Conservation (phyloP, 1,140 invertebrate species). For the Orius insidiosus region DNA sequence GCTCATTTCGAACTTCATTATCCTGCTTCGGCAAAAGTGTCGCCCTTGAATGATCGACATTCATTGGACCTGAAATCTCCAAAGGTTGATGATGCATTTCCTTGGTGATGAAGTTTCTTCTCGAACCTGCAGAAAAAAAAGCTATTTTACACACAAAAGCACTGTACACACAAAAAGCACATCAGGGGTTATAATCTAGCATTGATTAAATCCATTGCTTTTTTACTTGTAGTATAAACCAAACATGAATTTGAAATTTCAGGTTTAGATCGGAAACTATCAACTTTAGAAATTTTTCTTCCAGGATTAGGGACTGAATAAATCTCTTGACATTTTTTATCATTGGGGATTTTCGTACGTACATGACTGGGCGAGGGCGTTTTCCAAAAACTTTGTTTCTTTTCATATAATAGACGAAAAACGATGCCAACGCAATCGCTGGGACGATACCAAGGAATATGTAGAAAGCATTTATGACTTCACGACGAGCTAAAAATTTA, state of each 20-base stretch:
- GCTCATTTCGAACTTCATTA: constrained; percentile 34
- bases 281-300: constrained; percentile 3
- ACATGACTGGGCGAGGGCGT: constrained; percentile 19
- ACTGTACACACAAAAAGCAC: constrained; percentile 6
- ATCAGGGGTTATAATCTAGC: not conserved
- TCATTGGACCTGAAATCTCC: constrained; percentile 18
- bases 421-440: constrained; percentile 37
- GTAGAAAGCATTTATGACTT: constrained; percentile 54
- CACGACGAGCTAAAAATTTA: constrained; percentile 44
- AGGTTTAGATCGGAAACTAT: constrained; percentile 25
- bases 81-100: constrained; percentile 5
- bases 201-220: constrained; percentile 16
- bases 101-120: constrained; percentile 12
- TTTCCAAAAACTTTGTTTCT: constrained; percentile 16
- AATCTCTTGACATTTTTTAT: no score
- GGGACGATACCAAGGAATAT: constrained; percentile 72
- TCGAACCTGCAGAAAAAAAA: constrained; percentile 14
- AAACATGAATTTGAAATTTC: constrained; percentile 26
- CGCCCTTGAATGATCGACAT: constrained; percentile 14
- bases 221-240: constrained; percentile 48
- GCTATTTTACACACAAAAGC: not conserved
- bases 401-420: constrained; percentile 46
- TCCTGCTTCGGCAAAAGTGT: constrained; percentile 32
- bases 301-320: not conserved
- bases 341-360: constrained; percentile 7